Percentiles rank a stretch among this genome's conserved stretches.
Evolutionary conservation across 2,797 vertebrate species (phyloP).

Genomic region (Gambusia yucatana): DNA sequence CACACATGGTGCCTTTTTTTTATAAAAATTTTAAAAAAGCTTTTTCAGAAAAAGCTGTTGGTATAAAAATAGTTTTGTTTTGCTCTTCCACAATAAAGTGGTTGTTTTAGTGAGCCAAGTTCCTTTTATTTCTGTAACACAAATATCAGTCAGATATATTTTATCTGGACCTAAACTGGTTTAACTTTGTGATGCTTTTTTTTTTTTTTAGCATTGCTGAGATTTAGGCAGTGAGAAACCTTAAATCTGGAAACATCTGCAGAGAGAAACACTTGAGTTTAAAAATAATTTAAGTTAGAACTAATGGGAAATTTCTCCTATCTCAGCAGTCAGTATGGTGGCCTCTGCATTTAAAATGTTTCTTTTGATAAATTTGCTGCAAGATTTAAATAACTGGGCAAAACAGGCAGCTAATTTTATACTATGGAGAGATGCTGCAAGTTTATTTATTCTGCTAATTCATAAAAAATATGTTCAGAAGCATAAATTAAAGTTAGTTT

Average conservation of each 20-base stretch:
- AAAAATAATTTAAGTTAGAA: background rate
- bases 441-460: background rate
- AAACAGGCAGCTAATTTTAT: background rate
- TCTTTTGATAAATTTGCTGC: background rate
- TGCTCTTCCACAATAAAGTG: background rate
- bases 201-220: background rate
- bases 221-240: background rate
- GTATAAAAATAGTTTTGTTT: background rate
- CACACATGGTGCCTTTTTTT: background rate
- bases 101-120: background rate
- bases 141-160: background rate
- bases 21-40: background rate
- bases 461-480: background rate
- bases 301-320: background rate
- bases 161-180: background rate
- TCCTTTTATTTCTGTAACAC: background rate
- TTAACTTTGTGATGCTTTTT: background rate
- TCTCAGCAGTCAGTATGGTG: background rate
- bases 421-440: background rate
- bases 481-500: background rate
- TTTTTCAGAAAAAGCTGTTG: background rate
- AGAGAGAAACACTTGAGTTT: background rate
- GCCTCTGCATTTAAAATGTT: background rate
- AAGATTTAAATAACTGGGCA: background rate
- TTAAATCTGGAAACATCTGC: background rate